Percentiles rank a stretch among this genome's conserved stretches.
phyloP scores from a whole-genome alignment of 2,797 vertebrate species.

The Chelmon rostratus region DNA sequence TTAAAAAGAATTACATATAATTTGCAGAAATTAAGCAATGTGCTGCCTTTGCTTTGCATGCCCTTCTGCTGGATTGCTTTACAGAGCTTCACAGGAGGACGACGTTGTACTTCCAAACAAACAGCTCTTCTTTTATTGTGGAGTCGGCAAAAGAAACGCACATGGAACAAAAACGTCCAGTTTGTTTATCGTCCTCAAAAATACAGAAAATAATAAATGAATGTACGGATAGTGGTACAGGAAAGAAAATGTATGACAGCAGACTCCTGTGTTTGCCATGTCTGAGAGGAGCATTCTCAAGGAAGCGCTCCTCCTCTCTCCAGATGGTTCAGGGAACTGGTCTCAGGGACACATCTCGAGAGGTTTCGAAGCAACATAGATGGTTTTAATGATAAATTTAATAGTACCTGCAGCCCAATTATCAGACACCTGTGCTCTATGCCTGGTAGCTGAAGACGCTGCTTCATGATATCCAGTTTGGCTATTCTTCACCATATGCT shows the following conservation, averaged over 20 bases:
- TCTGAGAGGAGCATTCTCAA: too few species aligned
- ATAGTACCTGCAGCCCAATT: too few species aligned
- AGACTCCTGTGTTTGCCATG: too few species aligned
- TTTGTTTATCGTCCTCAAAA: slow-evolving; percentile 14
- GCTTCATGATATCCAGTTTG: too few species aligned
- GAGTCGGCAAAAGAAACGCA: background rate
- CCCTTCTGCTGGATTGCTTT: slow-evolving; percentile 8
- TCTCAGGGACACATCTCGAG: too few species aligned
- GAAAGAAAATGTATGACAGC: background rate
- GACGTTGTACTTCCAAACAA: slow-evolving; percentile 26
- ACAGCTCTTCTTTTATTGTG: background rate
- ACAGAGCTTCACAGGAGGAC: slow-evolving; percentile 20
- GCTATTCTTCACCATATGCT: too few species aligned
- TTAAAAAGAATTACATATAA: background rate
- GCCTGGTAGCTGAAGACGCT: too few species aligned
- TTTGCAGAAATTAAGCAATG: slow-evolving; percentile 5
- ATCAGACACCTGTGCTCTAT: too few species aligned
- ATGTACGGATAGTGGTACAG: background rate
- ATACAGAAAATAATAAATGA: background rate
- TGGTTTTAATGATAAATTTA: too few species aligned
- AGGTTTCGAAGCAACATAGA: too few species aligned
- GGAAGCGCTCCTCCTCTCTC: too few species aligned
- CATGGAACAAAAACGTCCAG: slow-evolving; percentile 8
- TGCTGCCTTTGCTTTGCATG: slow-evolving; percentile 2
- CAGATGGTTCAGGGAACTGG: too few species aligned